Evolutionary conservation across 2,888 invertebrate species (phyloP), one percentile per base, ranked within the genome.

Genomic region (Drosophila prostipennis): DNA sequence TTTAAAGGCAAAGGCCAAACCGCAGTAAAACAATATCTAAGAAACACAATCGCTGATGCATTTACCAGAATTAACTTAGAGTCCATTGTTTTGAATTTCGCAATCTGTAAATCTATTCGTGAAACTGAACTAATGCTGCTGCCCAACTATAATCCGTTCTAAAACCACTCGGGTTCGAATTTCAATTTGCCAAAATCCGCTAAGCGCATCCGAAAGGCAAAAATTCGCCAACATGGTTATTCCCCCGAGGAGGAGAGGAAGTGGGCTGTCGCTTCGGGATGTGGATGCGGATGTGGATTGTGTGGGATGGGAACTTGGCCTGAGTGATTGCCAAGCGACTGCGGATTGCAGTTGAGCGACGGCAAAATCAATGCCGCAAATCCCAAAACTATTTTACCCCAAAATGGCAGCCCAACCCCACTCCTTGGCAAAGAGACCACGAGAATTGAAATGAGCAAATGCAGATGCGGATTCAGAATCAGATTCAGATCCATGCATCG

Each of bases 391-490:
- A 88, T 88, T 80, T 88, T 63, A 51, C 51, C 51, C 53, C 70
- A 65, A 74, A 74, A 72, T 60, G 78, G 70, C 70, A 64, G 52
- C 52, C 52, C 11, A 40, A 13, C 43, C 40, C 26, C 48, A 29
- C 58, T 49, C 23, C 36, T 37, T 39, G 32, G 34, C 71, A 37
- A 32, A 34, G 43, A 45, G 45, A 46, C 36, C 58, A 64, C 79
- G 77, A 73, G 82, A 87, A 82, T 82, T 76, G 87, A 82, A 87
- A 81, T 82, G 85, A 85, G 80, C 82, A 87, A 87, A 74, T 73
- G 80, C 72, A 76, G 61, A 46, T 29, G 7, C 29, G 29, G 29
- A 29, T 73, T 86, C 72, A 74, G 61, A 46, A 7, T 29, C 29
- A 74, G 61, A 46, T 29, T 29, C 29, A 7, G 29, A 29, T 61